Percentiles rank a stretch among this genome's conserved stretches.
phyloP scores from a whole-genome alignment of 2,888 invertebrate genomes.

The Beris chalybata region DNA sequence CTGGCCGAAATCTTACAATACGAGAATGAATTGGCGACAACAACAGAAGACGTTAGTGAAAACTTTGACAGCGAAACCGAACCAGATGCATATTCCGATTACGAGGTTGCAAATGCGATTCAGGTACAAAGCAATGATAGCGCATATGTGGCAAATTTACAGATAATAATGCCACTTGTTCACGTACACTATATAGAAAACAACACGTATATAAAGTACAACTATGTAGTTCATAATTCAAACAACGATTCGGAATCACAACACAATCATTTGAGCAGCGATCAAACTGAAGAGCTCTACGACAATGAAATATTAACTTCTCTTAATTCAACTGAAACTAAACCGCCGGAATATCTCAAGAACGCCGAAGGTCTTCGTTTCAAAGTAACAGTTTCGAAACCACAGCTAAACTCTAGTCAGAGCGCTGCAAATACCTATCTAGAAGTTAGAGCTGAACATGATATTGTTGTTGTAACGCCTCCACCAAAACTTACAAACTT shows the following conservation, averaged over 20 bases:
- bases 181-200: conserved; percentile 29
- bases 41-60: conserved; percentile 9
- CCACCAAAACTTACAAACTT: not conserved
- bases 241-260: conserved; percentile 15
- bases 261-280: conserved; percentile 34
- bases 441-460: conserved; percentile 9
- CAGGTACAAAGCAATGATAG: conserved; percentile 15
- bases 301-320: conserved; percentile 12
- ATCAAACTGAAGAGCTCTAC: conserved; percentile 30
- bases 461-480: conserved; percentile 12
- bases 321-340: not conserved
- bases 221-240: conserved; percentile 34
- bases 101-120: conserved; percentile 5
- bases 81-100: not conserved
- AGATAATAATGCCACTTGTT: conserved; percentile 34
- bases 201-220: conserved; percentile 31
- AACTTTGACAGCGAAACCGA: conserved; percentile 6
- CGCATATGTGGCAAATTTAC: conserved; percentile 33
- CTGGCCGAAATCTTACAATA: not conserved
- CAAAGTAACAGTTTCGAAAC: conserved; percentile 13
- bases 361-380: conserved; percentile 20
- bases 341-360: conserved; percentile 8
- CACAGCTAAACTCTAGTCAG: not conserved
- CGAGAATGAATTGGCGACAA: conserved; percentile 20
- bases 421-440: conserved; percentile 8